Base-by-base conservation (phyloP, 2,113 vertebrate genomes). In the Diadophis punctatus region DNA sequence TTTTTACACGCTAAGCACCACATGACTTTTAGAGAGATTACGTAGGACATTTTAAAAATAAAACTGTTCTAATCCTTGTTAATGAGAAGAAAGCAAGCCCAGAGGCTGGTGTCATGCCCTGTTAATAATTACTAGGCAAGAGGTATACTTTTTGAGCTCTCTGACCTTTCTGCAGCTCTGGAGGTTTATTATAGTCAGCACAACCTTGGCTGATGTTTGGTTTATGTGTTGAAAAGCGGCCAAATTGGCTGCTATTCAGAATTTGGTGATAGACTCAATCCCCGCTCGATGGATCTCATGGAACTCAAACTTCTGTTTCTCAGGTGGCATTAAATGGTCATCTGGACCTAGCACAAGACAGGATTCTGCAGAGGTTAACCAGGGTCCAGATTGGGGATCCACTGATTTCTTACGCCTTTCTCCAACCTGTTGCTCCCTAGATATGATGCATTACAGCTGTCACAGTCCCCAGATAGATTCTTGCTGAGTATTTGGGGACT, bases 121-220 rank as follows among this genome's bases (percentile, higher is more conserved):
- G 98, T 98, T 98, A 98, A 98, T 98, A 93, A 98, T 98, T 98
- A 96, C 23, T 4, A 0, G 1, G 34, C 86, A 91, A 90, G 86
- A 94, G 95, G 92, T 93, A 92, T 97, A 90, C 96, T 93, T 93
- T 93, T 86, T n/a, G 60, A 94, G 96, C 96, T 97, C 96, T 96
- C 91, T 93, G 96, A 97, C 96, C 96, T 97, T 96, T 87, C 96
- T 95, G 93, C 93, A 95, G 96, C 52, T 84, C 93, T 93, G 87
- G 53, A 90, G 91, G 91, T 86, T 97, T 98, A 98, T 97, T 94
- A 96, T 95, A 95, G 95, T 43, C 95, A 92, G 90, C 8, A 0
- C 95, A 97, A 96, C 97, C 97, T 97, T 97, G 97, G 96, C 95
- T 34, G 0, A 43, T 96, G 92, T 97, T 97, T 97, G 96, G 95